Percentiles rank a stretch among this genome's conserved stretches.
phyloP scores from a whole-genome alignment of 2,113 vertebrate genomes.

The Apeltes quadracus region DNA sequence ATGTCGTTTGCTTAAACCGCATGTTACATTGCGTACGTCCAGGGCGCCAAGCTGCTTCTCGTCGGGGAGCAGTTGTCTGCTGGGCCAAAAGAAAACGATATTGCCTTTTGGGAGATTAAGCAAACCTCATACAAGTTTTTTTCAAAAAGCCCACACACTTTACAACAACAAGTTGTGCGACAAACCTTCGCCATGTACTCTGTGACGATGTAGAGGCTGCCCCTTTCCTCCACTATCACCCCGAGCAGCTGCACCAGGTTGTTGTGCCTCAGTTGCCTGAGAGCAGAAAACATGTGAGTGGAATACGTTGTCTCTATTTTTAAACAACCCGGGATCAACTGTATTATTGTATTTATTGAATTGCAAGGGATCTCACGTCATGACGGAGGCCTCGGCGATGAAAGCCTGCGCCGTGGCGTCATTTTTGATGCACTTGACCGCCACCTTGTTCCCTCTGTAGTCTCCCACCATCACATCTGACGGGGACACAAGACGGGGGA shows the following conservation, averaged over 20 bases:
- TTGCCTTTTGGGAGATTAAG: neutral
- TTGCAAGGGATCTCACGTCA: conserved; percentile 87
- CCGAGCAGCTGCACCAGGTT: conserved; percentile 96
- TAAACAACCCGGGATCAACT: neutral
- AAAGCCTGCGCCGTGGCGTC: conserved; percentile 97
- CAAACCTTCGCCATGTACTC: conserved; percentile 98
- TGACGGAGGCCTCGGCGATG: conserved; percentile 94
- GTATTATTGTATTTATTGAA: neutral
- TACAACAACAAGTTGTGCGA: neutral
- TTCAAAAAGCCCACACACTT: too few species aligned
- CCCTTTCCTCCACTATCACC: conserved; percentile 94
- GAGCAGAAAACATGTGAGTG: neutral
- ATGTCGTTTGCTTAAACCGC: neutral
- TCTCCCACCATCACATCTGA: conserved; percentile 86
- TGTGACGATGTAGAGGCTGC: conserved; percentile 95
- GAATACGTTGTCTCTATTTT: neutral
- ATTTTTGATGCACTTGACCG: conserved; percentile 98
- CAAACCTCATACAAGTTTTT: neutral
- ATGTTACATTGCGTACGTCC: neutral
- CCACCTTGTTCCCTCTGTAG: conserved; percentile 94
- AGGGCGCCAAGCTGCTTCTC: neutral
- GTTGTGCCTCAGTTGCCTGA: conserved; percentile 93
- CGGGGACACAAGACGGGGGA: neutral
- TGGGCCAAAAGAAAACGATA: too few species aligned
- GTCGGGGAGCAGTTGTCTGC: neutral